Evolutionary conservation across 2,113 vertebrate genomes (phyloP), one percentile per base, ranked within the genome.

Genomic region (Egretta garzetta): DNA sequence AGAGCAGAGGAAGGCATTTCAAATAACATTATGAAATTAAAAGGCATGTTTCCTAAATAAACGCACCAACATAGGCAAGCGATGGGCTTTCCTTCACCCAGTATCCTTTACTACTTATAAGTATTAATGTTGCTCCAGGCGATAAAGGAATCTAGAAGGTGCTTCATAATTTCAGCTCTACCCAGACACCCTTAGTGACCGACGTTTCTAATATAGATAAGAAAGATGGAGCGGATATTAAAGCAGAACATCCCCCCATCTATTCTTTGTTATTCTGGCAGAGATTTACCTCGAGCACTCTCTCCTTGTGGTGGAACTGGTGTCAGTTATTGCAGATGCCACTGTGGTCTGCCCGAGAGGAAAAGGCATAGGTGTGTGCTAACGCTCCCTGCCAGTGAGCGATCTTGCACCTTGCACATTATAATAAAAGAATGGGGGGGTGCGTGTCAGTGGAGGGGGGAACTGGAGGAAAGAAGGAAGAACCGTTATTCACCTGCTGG

Each of bases 191-290:
- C 60, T 64, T 55, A 79, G 89, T 84, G 94, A 85, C 81, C 96
- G 95, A 47, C 47, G 4, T 88, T 95, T 96, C 94, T 96, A 96
- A 97, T 94, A 96, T 80, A 96, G 97, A 97, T 97, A 93, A 96
- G 96, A 41, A 47, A 95, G 91, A 96, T 49, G 92, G 93, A 95
- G 80, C 94, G 97, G 97, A 97, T 97, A 97, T 97, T 97, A 96
- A 97, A 96, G 91, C 14, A 8, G 79, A 80, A 90, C 74, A 66
- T 97, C 91, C 83, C 85, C 63, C 79, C 87, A 93, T 91, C 94
- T 95, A n/a, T 5, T 19, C 92, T 90, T 90, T 89, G 88, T 95
- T 82, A 88, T 93, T 87, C 79, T 53, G 82, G 83, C 86, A 67
- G 80, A 93, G 77, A 89, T 94, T 77, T 56, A 93, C 85, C 92